These are phyloP conservation scores for Caprella mutica DNA, from an alignment of 2,888 invertebrate genomes.

Conservation along the genomic window DNA sequence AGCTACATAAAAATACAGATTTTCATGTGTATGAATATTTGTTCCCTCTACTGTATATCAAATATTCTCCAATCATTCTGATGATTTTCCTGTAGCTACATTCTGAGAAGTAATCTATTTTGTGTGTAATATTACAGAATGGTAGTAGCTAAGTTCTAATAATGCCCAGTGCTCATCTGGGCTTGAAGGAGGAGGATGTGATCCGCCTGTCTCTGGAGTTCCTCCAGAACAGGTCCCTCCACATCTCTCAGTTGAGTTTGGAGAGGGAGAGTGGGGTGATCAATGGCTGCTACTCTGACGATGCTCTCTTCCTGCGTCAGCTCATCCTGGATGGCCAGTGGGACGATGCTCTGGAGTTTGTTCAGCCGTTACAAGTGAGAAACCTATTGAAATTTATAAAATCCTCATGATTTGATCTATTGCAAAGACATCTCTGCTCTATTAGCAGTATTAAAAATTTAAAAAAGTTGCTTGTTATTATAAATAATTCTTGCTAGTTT, in stretches of 20 bases:
- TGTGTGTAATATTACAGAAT: neutral
- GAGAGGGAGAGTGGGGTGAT: conserved; percentile 79
- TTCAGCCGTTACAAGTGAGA: conserved; percentile 62
- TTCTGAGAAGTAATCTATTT: neutral
- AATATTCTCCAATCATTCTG: too few species aligned
- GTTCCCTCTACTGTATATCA: neutral
- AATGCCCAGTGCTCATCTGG: conserved; percentile 73
- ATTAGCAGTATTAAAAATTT: too few species aligned
- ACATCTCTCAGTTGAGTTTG: conserved; percentile 55
- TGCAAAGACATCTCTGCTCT: too few species aligned
- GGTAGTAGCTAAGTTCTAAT: too few species aligned
- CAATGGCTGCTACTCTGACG: conserved; percentile 85
- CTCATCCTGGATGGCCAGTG: conserved; percentile 93
- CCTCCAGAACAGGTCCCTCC: conserved; percentile 75
- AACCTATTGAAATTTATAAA: too few species aligned
- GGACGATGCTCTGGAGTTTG: conserved; percentile 93
- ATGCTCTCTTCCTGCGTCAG: conserved; percentile 83
- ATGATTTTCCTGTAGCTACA: neutral
- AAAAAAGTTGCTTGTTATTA: too few species aligned
- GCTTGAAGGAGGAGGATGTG: conserved; percentile 77
- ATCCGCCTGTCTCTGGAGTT: conserved; percentile 74
- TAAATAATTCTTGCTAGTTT: too few species aligned
- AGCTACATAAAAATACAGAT: too few species aligned
- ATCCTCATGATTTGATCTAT: too few species aligned
- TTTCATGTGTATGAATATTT: too few species aligned